A percentile compares a stretch with the other conserved stretches of the same genome.
Conservation (phyloP, 1,140 invertebrate genomes). For the Ips typographus region DNA sequence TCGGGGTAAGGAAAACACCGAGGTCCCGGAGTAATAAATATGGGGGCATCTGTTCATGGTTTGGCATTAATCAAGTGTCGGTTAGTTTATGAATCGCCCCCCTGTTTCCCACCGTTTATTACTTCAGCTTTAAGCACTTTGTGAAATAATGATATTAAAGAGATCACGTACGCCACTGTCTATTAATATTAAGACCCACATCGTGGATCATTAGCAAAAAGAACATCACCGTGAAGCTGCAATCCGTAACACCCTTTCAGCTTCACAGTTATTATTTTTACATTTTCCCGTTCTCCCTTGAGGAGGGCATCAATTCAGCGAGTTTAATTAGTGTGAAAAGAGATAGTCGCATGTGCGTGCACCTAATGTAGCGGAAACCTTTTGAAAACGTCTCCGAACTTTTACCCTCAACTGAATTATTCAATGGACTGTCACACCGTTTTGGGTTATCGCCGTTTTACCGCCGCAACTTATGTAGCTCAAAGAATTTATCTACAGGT, state of each 20-base stretch:
- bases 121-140: too few species aligned
- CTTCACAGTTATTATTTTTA: constrained; percentile 15
- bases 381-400: constrained; percentile 23
- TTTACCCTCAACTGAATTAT: constrained; percentile 24
- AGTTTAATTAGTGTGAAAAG: constrained; percentile 37
- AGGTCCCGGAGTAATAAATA: constrained; percentile 24
- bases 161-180: too few species aligned
- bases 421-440: constrained; percentile 25
- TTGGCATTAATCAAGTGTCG: constrained; percentile 31
- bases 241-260: constrained; percentile 3
- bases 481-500: neutral
- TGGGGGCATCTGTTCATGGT: constrained; percentile 26
- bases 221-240: constrained; percentile 20
- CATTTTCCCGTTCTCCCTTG: constrained; percentile 18
- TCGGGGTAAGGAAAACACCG: constrained; percentile 18
- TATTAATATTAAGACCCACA: too few species aligned
- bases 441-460: constrained; percentile 15
- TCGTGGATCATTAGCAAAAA: neutral
- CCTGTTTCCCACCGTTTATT: neutral
- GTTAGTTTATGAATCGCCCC: constrained; percentile 16
- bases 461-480: neutral
- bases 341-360: constrained; percentile 34
- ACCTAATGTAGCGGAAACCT: constrained; percentile 35
- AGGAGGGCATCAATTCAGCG: neutral
- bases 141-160: too few species aligned